Conservation (phyloP, 2,113 vertebrate genomes). For the Phocoena sinus region DNA sequence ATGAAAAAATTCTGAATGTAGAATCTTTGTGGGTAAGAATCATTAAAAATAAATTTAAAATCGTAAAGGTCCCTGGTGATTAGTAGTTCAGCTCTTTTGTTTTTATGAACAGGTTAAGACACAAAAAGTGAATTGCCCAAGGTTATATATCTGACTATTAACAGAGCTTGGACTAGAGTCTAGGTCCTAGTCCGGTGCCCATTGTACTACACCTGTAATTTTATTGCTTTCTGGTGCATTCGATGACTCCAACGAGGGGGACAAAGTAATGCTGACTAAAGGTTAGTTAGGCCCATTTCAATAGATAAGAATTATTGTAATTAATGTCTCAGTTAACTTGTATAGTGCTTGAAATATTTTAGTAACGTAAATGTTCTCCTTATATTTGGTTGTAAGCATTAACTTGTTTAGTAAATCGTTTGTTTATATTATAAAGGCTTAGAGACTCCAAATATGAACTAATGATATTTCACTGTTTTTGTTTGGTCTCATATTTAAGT, state of each 20-base stretch:
- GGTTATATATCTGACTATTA: neutral
- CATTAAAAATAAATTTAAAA: neutral
- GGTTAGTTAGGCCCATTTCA: conserved; percentile 12
- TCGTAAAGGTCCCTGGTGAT: neutral
- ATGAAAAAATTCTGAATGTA: neutral
- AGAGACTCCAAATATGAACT: neutral
- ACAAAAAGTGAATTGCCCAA: neutral
- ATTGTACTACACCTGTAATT: neutral
- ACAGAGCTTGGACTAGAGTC: neutral
- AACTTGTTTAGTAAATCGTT: conserved; percentile 4
- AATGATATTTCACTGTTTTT: conserved; percentile 28
- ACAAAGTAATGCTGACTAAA: conserved; percentile 25
- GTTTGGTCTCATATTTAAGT: neutral
- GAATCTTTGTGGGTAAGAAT: conserved; percentile 24
- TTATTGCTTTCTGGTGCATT: conserved; percentile 42
- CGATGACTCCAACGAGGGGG: neutral
- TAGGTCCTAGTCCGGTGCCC: neutral
- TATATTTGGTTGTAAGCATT: conserved; percentile 16
- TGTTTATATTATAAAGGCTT: conserved; percentile 33
- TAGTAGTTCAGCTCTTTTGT: conserved; percentile 6
- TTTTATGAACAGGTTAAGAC: conserved; percentile 3
- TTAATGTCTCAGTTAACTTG: neutral
- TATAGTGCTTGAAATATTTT: conserved; percentile 39
- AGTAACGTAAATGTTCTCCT: neutral
- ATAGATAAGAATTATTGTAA: conserved; percentile 27